Conservation (phyloP, 1,140 invertebrate species). For the Trachelipus rathkii region DNA sequence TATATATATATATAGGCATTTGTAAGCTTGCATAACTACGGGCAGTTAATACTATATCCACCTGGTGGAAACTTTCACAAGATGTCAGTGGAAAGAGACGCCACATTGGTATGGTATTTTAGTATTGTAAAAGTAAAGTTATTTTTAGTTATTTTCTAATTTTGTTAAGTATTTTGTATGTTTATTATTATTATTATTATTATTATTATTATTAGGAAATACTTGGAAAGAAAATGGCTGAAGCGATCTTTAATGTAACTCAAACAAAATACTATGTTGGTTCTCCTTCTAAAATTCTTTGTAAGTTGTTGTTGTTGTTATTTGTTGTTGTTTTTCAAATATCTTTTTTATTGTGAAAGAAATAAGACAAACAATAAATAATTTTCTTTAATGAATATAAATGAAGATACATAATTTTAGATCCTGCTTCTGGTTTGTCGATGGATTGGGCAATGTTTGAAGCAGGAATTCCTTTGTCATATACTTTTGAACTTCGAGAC, state of each 20-base stretch:
- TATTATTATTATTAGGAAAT: too few relatives aligned
- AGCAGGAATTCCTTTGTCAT: conserved; percentile 16
- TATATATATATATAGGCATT: background rate
- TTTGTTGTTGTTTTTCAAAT: too few relatives aligned
- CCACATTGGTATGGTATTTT: too few relatives aligned
- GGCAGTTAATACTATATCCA: background rate
- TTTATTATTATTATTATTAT: too few relatives aligned
- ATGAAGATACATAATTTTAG: background rate
- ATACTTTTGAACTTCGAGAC: conserved; percentile 22
- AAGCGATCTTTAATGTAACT: background rate
- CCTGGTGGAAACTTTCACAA: background rate
- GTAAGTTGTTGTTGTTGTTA: background rate
- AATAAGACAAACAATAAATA: background rate
- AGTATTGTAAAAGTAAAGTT: too few relatives aligned
- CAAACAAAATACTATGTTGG: background rate
- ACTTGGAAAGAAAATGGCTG: background rate
- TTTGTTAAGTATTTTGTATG: too few relatives aligned
- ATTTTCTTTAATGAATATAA: background rate
- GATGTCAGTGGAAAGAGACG: too few relatives aligned
- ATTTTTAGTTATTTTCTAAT: too few relatives aligned
- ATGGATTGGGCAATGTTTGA: background rate
- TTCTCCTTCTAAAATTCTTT: background rate
- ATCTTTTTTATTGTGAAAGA: background rate
- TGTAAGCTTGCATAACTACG: background rate
- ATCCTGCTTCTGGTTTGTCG: background rate